Base-by-base conservation (phyloP, 2,888 invertebrate genomes). In the Caenorhabditis sp. region DNA sequence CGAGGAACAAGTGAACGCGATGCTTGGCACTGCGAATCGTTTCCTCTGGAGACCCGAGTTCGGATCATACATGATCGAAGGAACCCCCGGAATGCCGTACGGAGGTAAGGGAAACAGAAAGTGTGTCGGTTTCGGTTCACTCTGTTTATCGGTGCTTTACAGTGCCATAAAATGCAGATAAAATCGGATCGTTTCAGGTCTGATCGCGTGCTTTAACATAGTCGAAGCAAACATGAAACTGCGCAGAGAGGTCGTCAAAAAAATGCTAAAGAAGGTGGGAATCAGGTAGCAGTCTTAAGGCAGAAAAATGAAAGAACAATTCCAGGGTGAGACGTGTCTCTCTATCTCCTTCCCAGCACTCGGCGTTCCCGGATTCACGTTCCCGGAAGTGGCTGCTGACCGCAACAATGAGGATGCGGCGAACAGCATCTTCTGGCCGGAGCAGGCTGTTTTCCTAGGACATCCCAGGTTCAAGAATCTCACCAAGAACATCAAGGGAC, bases 201-300 rank as follows among this genome's bases (percentile, higher is more conserved):
- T 97, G 15, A 93, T 98, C 92, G 97, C 97, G 6, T 97, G 98
- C 93, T 97, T 99, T 92, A 99, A 98, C 93, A 95, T 97, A 80
- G 98, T 99, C 5, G 99, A 99, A 93, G 96, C 97, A 6, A 99
- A 98, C 93, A 99, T 99, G 99, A 95, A 94, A 87, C 94, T 95
- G 89, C 91, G 93, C 90, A 70, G 91, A 55, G 95, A 96, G 86
- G 97, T 97, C 93, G 94, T 90, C 44, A 81, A 91, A 88, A 83
- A 86, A 37, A 78, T 91, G 51, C 81, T 91, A 47, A 87, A 85
- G 72, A 87, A 86, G 77, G 84, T 85, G n/a, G 37, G 37, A 32
- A 32, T 60, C 1, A 13, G 60, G 18, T n/a, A n/a, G n/a, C n/a
- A n/a, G n/a, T n/a, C n/a, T n/a, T 61, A 20, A 61, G 24, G 28